Conservation (phyloP, 2,113 vertebrate species). For the Centropus unirufus region DNA sequence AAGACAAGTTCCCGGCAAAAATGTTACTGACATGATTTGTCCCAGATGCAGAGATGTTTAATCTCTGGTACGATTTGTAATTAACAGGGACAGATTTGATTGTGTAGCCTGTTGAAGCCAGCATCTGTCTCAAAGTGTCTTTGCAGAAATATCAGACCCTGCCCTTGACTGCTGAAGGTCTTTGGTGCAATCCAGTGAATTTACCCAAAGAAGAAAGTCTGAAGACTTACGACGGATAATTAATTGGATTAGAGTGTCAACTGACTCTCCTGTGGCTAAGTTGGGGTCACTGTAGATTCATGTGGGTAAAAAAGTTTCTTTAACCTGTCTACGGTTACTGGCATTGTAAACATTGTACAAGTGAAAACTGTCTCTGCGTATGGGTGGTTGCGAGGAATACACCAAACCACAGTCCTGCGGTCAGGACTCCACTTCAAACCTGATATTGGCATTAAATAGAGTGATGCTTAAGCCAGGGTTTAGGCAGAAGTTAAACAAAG, state of each 20-base stretch:
- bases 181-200: neutral
- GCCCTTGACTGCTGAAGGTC: neutral
- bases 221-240: neutral
- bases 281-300: neutral
- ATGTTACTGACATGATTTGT: slow-evolving; percentile 18
- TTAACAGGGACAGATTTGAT: slow-evolving; percentile 31
- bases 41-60: slow-evolving; percentile 36
- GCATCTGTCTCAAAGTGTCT: neutral
- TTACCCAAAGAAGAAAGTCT: neutral
- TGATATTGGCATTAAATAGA: neutral
- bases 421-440: neutral
- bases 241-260: neutral
- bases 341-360: accelerated
- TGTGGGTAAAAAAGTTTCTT: neutral
- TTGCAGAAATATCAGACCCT: neutral
- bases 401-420: neutral
- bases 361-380: neutral
- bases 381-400: neutral
- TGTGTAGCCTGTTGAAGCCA: neutral
- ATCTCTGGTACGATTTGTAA: slow-evolving; percentile 23
- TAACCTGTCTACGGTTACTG: accelerated
- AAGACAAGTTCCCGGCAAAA: slow-evolving; percentile 29
- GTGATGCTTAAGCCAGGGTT: neutral
- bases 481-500: neutral
- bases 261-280: neutral